Evolutionary conservation across 2,797 vertebrate genomes (phyloP), one percentile per base, ranked within the genome.

Genomic region (Hafferia zeledoni): DNA sequence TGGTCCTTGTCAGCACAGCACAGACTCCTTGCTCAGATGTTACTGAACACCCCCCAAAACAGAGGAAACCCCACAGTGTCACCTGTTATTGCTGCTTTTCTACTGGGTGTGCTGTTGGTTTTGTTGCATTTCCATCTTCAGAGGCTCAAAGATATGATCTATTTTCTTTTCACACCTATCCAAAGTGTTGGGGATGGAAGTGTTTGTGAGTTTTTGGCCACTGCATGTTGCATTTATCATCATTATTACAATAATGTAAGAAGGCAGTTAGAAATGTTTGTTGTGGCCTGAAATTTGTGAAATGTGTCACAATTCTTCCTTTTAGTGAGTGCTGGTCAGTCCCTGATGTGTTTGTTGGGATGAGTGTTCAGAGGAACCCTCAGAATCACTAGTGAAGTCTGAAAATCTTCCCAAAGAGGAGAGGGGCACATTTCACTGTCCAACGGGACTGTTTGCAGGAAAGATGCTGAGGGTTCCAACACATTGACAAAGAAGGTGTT

Each of bases 21-120:
- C 69, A 35, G 49, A 18, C 43, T 47, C 2, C 0, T 28, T 53
- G 69, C 56, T 67, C 0, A 0, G 68, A 7, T 44, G 4, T 56
- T 60, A 24, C 64, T 56, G 79, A 77, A 50, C 12, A 50, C 12
- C 52, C 28, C 30, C 31, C 2, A 2, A 67, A 60, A 52, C 27
- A 79, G 57, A 79, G 30, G 37, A 57, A 44, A 5, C 15, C 49
- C 37, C 37, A n/a, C 37, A 15, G 13, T 43, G 33, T 49, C 52
- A 33, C 50, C 79, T 77, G 4, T 52, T 80, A 57, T 17, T 55
- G 30, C 35, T 75, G 0, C 14, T 85, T 94, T 85, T 65, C 28
- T 46, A 0, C 41, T 74, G 13, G 12, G 11, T 50, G 78, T 80
- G 24, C 31, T 52, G 19, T 59, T 83, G 59, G 39, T 33, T 83